Conservation (phyloP, 2,113 vertebrate species). For the Coracopsis vasa region DNA sequence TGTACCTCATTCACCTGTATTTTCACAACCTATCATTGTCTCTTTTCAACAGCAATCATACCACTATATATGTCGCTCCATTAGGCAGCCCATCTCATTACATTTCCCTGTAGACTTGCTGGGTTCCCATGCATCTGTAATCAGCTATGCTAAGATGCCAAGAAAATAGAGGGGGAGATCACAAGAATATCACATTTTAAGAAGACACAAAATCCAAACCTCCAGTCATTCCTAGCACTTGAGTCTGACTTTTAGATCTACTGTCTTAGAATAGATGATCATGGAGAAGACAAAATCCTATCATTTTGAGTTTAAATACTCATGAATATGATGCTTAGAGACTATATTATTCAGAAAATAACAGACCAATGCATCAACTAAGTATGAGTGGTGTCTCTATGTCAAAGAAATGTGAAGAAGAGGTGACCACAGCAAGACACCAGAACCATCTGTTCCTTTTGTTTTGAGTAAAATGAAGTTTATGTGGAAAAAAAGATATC, state of each 20-base stretch:
- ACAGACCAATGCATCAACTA: accelerated
- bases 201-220: neutral
- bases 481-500: neutral
- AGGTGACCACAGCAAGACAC: neutral
- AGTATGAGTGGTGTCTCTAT: neutral
- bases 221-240: neutral
- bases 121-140: neutral
- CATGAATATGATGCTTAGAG: neutral
- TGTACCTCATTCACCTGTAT: neutral
- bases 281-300: neutral
- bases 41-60: neutral
- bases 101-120: neutral
- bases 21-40: neutral
- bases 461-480: neutral
- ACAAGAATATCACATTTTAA: neutral
- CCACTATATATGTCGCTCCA: neutral
- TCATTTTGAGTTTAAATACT: neutral
- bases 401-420: neutral
- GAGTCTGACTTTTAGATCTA: neutral
- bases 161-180: neutral
- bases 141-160: neutral
- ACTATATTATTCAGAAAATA: neutral
- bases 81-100: neutral
- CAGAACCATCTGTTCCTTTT: neutral
- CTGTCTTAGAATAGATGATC: neutral